A percentile compares a stretch with the other conserved stretches of the same genome.
phyloP scores from a whole-genome alignment of 2,888 invertebrate species.

The Pachydiplax longipennis region DNA sequence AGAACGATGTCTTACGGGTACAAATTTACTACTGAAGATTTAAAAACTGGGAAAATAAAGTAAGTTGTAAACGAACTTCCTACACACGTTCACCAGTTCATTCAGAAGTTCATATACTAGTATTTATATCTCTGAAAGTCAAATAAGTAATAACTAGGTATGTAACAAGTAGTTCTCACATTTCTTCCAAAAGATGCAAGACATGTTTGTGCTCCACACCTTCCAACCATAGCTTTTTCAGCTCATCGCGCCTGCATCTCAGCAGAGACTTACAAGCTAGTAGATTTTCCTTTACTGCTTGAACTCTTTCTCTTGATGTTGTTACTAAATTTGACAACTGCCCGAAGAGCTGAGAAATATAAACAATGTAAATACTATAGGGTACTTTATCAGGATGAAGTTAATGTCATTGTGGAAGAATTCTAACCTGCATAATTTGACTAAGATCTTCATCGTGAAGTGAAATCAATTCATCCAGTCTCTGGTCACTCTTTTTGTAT shows the following conservation, averaged over 20 bases:
- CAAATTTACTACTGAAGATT: neutral
- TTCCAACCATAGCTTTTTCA: conserved; percentile 93
- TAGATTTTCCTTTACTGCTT: conserved; percentile 80
- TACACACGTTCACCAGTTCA: too few relatives aligned
- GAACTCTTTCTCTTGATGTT: conserved; percentile 77
- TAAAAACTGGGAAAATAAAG: too few relatives aligned
- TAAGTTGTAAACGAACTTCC: too few relatives aligned
- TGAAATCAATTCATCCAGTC: conserved; percentile 86
- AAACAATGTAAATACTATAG: neutral
- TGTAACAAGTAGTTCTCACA: conserved; percentile 66
- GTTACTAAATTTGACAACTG: conserved; percentile 79
- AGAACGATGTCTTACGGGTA: neutral
- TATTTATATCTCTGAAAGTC: neutral
- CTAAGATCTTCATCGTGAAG: conserved; percentile 88
- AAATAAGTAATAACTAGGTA: neutral
- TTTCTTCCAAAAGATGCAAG: conserved; percentile 85
- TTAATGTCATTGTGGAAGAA: neutral
- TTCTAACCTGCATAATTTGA: conserved; percentile 73
- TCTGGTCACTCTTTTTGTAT: conserved; percentile 88
- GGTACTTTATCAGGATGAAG: neutral
- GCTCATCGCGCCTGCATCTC: conserved; percentile 89
- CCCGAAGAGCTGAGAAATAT: conserved; percentile 72
- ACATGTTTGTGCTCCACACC: conserved; percentile 96
- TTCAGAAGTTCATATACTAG: too few relatives aligned
- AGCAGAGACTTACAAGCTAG: conserved; percentile 84